Evolutionary conservation across 2,888 invertebrate species (phyloP), one percentile per base, ranked within the genome.

Genomic region (Pristionchus fissidentatus): DNA sequence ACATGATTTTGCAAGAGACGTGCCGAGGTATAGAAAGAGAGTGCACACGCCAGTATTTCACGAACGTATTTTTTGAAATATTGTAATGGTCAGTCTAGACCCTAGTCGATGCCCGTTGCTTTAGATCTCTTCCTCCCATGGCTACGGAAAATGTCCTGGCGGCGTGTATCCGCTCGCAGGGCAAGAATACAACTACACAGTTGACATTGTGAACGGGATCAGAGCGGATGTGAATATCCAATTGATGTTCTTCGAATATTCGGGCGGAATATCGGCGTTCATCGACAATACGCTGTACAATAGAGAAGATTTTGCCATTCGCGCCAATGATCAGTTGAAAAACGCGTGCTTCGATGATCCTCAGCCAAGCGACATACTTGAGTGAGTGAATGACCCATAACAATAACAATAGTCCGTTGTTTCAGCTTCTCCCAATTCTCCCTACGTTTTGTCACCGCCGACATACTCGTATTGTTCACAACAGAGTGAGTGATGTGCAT

Each of bases 171-270:
- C 8, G 1, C 19, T 3, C 1, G 62, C 35, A 15, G 62, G 62
- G 62, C 19, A 35, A 35, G 62, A 62, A 19, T 62, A 35, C 62
- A 62, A 62, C 62, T 62, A 19, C 62, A 62, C 62, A 3, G 62
- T 62, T 10, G 62, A 62, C 15, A 26, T 62, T 7, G 62, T 62
- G 10, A 62, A 32, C n/a, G 62, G 62, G 1, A 32, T 15, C 15
- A 62, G 62, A 62, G 10, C 62, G 3, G 57, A 57, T 22, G 57
- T 13, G 2, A n/a, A 62, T 19, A 3, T 35, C 3, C 1, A n/a
- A 3, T 35, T 62, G 10, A 62, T 62, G 62, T 62, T 62, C 35
- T 15, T 7, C 13, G 62, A 62, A 35, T 62, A 62, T 15, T 3
- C 3, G 15, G 62, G 62, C 8, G 62, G n/a, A 10, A 4, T 22